Base-by-base conservation (phyloP, 2,888 invertebrate genomes). In the Eupithecia subumbrata region DNA sequence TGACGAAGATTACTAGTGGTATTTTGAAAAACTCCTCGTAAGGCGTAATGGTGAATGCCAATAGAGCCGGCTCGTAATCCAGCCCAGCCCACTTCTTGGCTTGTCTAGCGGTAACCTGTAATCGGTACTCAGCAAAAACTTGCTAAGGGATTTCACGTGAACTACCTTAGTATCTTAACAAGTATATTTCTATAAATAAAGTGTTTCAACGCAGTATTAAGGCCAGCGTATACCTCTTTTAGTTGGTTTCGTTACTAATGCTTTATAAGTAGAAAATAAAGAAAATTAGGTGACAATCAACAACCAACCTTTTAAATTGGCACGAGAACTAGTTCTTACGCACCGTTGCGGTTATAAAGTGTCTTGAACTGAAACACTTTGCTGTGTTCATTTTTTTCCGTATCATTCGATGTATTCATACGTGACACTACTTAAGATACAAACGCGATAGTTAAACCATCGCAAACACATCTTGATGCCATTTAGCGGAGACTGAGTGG, bases 391-490 rank as follows among this genome's bases (percentile, higher is more conserved):
- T 25, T 52, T 76, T 73, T 73, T 40, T 63, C 12, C 18, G 16
- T 12, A 43, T 9, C 85, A 85, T 84, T 87, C 87, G 89, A 89
- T 90, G 90, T 91, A 25, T 68, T 40, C 64, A 64, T 43, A 68
- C 68, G 68, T 90, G 93, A 92, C 92, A 90, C 90, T 89, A 87
- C 90, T 92, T 88, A 88, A 87, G 89, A 90, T 87, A 89, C 88
- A 89, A 89, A 74, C 68, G 89, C 88, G 91, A 91, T 91, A 87
- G 87, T 89, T 88, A 88, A 87, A 79, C 85, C 80, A 87, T 87
- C 87, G 86, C 87, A 83, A 84, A 88, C 89, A 87, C 86, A 91
- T 90, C 90, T 88, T 84, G 89, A 87, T 90, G 89, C 86, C 86
- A 88, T 90, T 90, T 88, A 88, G 82, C 83, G 83, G 85, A 86